Evolutionary conservation across 2,113 vertebrate species (phyloP).

Genomic region (Ceuthmochares aereus): DNA sequence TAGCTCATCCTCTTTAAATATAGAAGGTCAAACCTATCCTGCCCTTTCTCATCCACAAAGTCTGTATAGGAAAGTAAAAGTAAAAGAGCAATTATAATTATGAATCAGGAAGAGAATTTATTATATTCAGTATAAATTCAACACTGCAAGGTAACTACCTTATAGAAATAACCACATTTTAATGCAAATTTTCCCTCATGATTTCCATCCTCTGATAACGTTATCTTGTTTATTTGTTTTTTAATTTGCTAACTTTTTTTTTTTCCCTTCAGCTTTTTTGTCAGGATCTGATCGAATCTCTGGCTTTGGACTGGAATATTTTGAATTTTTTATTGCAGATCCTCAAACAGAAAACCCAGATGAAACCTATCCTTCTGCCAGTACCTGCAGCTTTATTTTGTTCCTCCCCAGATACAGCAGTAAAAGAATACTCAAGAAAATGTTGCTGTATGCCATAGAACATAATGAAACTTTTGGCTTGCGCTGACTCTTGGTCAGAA

Average conservation of each 20-base stretch:
- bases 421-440: constrained; percentile 40
- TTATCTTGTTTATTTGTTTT: background rate
- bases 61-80: background rate
- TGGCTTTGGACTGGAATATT: background rate
- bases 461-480: constrained; percentile 52
- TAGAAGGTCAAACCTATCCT: background rate
- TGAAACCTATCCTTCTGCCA: background rate
- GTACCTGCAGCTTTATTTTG: background rate
- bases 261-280: constrained; percentile 62
- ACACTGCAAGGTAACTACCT: background rate
- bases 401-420: constrained; percentile 72
- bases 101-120: background rate
- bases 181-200: background rate
- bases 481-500: background rate
- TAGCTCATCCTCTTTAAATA: background rate
- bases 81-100: background rate
- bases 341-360: background rate
- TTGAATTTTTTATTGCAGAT: background rate
- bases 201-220: background rate
- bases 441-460: constrained; percentile 43
- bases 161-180: background rate
- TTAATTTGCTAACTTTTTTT: background rate
- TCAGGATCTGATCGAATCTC: constrained; percentile 62
- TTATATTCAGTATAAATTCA: background rate
- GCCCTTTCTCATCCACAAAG: background rate